Evolutionary conservation across 2,888 invertebrate species (phyloP), one percentile per base, ranked within the genome.

Genomic region (Nomada fabriciana): DNA sequence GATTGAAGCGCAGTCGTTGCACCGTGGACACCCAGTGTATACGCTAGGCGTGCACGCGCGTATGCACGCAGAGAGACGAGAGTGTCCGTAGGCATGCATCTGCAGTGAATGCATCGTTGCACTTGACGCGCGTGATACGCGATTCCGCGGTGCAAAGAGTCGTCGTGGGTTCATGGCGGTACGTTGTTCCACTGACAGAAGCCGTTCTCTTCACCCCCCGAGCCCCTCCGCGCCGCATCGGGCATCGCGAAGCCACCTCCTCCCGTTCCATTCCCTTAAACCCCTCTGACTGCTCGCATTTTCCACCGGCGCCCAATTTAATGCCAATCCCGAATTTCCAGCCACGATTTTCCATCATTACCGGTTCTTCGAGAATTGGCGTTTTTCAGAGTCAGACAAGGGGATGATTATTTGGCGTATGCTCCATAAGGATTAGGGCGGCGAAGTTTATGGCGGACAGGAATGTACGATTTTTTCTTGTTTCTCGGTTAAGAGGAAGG

Each of bases 111-210:
- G 91, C 89, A 90, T 91, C 90, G 91, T 89, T 92, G 91, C 92
- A 91, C 91, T 92, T 91, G 91, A 92, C 89, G 91, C 90, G 89
- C 87, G 88, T 89, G 88, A 89, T 90, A 90, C 89, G 89, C 90
- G 90, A 90, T 91, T 89, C 88, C 90, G 89, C 85, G 86, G 82
- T 84, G 86, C 86, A 77, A 83, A 73, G 87, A 89, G 91, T 89
- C 80, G 86, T 83, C 74, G 86, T 73, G 89, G 81, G 92, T 92
- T 92, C 92, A 92, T 89, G 92, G 92, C 89, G 88, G 91, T 89
- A 91, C 91, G 89, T 91, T 91, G 92, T 92, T 92, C 92, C 90
- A 92, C 91, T 92, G 91, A 89, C 88, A 89, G 89, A 86, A 88
- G 80, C 53, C 50, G 15, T 60, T 36, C 67, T 60, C 42, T 50